These are phyloP conservation scores for Embiotoca jacksoni DNA, from an alignment of 2,113 vertebrate genomes.

Conservation along the genomic window DNA sequence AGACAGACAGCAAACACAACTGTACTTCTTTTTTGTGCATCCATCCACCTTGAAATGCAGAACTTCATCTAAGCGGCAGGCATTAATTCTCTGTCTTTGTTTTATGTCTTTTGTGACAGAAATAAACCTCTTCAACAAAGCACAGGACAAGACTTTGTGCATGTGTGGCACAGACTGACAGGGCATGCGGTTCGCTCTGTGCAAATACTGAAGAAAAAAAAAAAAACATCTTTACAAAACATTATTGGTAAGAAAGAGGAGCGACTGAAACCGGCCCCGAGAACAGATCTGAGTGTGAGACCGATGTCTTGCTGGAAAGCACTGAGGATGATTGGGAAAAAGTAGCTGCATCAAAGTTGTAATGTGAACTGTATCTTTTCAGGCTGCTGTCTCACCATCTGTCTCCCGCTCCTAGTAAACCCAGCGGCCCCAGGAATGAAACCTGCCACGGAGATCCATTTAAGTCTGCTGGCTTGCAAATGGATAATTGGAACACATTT, in stretches of 20 bases:
- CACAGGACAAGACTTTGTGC: conserved; percentile 62
- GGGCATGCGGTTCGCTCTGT: conserved; percentile 64
- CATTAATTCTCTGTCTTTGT: conserved; percentile 55
- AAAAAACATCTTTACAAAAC: conserved; percentile 65
- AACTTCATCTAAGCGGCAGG: conserved; percentile 54
- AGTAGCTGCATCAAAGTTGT: conserved; percentile 73
- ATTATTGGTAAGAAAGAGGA: conserved; percentile 69
- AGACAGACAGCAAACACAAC: conserved; percentile 66
- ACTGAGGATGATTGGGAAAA: conserved; percentile 56
- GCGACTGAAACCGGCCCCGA: conserved; percentile 59
- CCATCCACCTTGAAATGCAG: conserved; percentile 55
- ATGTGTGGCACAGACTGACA: conserved; percentile 59
- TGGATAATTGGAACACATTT: conserved; percentile 29
- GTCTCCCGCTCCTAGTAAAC: conserved; percentile 30
- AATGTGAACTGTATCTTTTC: conserved; percentile 26
- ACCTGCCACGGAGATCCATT: conserved; percentile 37
- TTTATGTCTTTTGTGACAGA: conserved; percentile 69
- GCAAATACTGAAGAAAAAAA: conserved; percentile 37
- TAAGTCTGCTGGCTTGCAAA: conserved; percentile 31
- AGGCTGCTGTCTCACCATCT: conserved; percentile 30
- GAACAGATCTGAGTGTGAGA: conserved; percentile 48
- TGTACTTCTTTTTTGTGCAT: conserved; percentile 54
- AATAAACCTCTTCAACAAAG: conserved; percentile 71
- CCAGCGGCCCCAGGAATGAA: background rate
- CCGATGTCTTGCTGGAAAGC: conserved; percentile 61